These are phyloP conservation scores for Meloidogyne exigua DNA, from an alignment of 1,140 invertebrate species.

Conservation along the genomic window DNA sequence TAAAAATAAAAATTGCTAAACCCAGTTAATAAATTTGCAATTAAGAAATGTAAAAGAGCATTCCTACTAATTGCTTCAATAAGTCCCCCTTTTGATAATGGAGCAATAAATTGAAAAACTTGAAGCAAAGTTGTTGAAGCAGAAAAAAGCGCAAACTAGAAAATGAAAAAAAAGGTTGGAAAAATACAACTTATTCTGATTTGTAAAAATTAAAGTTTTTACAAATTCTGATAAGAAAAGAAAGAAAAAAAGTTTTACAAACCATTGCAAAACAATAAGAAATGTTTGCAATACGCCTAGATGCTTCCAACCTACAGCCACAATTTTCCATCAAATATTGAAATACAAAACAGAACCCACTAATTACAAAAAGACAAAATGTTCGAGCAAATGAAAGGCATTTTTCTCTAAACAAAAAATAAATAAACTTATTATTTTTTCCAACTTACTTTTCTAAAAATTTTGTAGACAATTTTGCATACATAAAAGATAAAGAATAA, in stretches of 20 bases:
- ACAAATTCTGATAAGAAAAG: no score
- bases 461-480: slow-evolving; percentile 15
- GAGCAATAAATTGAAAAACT: slow-evolving; percentile 15
- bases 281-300: slow-evolving; percentile 37
- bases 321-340: slow-evolving; percentile 29
- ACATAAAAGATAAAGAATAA: slow-evolving; percentile 67
- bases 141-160: slow-evolving; percentile 22
- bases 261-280: slow-evolving; percentile 41
- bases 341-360: slow-evolving; percentile 15
- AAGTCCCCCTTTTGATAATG: slow-evolving; percentile 15
- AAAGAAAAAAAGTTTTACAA: slow-evolving; percentile 7
- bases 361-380: slow-evolving; percentile 6
- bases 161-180: neutral
- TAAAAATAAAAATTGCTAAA: neutral
- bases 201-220: no score
- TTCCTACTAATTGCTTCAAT: slow-evolving; percentile 38
- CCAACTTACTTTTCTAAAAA: slow-evolving; percentile 13
- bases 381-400: slow-evolving; percentile 4
- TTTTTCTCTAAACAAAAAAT: slow-evolving; percentile 15
- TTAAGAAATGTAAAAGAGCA: slow-evolving; percentile 37
- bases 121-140: slow-evolving; percentile 17
- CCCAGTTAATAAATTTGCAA: slow-evolving; percentile 48
- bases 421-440: neutral
- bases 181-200: no score
- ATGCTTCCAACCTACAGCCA: slow-evolving; percentile 4